A percentile compares a stretch with the other conserved stretches of the same genome.
Conservation (phyloP, 2,113 vertebrate genomes). For the Gobiocypris rarus region DNA sequence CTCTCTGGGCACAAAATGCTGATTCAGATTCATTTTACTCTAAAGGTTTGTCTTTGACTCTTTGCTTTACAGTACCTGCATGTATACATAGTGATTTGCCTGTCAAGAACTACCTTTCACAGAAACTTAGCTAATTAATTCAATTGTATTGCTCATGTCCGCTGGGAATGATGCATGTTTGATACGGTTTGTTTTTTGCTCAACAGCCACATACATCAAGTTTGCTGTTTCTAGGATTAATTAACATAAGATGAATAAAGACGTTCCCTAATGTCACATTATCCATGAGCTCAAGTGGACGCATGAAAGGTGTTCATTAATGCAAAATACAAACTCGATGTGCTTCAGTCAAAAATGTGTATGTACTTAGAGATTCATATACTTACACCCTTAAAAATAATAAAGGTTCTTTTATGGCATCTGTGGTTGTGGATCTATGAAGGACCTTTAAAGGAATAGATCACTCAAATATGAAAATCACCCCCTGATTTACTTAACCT, state of each 20-base stretch:
- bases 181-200: neutral
- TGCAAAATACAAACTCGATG: too few species aligned
- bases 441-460: too few species aligned
- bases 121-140: neutral
- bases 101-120: neutral
- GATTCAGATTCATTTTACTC: conserved; percentile 14
- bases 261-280: neutral
- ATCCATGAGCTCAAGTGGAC: too few species aligned
- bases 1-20: conserved; percentile 24
- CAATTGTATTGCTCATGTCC: neutral
- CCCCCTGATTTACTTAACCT: too few species aligned
- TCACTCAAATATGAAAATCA: too few species aligned
- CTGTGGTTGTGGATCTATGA: too few species aligned
- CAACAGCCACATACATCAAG: neutral
- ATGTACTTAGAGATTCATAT: too few species aligned
- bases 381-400: too few species aligned
- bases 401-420: too few species aligned
- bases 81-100: neutral
- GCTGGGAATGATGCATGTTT: neutral
- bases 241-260: neutral
- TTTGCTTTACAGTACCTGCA: neutral
- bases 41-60: neutral
- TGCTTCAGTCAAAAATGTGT: too few species aligned
- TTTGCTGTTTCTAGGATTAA: neutral
- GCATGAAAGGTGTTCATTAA: too few species aligned